Conservation (phyloP, 2,888 invertebrate genomes). For the Ophion ventricosus region DNA sequence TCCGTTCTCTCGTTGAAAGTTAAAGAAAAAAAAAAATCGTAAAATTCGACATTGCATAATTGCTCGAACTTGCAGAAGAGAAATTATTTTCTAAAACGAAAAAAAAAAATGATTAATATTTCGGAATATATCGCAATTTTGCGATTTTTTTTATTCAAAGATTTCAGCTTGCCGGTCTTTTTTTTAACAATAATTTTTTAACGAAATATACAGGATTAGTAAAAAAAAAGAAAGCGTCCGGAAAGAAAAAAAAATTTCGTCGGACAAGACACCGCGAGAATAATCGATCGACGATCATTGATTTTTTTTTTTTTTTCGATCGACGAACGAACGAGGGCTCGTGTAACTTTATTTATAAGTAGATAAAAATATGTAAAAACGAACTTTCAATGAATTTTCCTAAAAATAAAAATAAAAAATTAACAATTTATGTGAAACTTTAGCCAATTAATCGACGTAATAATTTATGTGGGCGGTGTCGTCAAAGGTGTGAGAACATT, state of each 20-base stretch:
- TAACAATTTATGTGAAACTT: not conserved
- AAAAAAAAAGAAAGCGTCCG: not conserved
- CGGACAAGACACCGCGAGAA: not conserved
- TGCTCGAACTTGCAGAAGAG: not conserved
- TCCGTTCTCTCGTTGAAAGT: slow-evolving; percentile 1
- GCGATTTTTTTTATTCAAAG: not conserved
- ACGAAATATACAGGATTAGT: not conserved
- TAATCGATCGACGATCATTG: not conserved
- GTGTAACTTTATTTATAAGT: not conserved
- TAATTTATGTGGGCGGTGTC: not conserved
- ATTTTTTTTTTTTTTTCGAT: not conserved
- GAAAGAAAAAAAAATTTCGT: not conserved
- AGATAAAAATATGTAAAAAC: not conserved
- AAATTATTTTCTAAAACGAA: slow-evolving; percentile 17
- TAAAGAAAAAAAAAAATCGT: not conserved
- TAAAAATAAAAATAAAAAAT: not conserved
- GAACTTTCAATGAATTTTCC: not conserved
- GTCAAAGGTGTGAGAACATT: not conserved
- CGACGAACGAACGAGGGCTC: slow-evolving; percentile 19
- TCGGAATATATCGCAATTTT: not conserved
- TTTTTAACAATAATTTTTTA: not conserved
- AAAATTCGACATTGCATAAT: slow-evolving; percentile 13
- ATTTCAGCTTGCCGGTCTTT: not conserved
- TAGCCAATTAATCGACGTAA: not conserved
- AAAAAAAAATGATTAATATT: slow-evolving; percentile 7